Percentiles rank a stretch among this genome's conserved stretches.
These are phyloP conservation scores for Pollachius pollachius DNA, from an alignment of 2,113 vertebrate species.

Conservation along the genomic window DNA sequence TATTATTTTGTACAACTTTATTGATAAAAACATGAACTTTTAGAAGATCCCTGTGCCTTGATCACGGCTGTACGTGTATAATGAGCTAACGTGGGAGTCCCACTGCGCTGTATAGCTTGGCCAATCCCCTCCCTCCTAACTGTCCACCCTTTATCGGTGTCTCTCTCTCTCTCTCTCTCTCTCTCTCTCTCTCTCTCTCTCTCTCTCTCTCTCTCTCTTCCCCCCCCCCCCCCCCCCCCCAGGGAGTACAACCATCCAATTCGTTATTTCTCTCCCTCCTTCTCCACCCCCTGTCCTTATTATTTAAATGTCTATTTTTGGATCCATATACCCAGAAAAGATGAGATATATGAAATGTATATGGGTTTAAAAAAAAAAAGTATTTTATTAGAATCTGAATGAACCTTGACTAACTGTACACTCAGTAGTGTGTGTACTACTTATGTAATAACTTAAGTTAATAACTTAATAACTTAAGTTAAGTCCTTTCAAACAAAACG, in stretches of 20 bases:
- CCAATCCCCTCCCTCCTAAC: constrained; percentile 60
- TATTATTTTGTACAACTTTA: constrained; percentile 97
- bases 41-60: constrained; percentile 94
- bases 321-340: constrained; percentile 71
- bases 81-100: constrained; percentile 92
- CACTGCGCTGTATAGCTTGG: constrained; percentile 92
- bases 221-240: constrained; percentile 5
- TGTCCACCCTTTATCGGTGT: not conserved
- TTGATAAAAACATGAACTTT: constrained; percentile 85
- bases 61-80: constrained; percentile 89
- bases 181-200: constrained; percentile 22
- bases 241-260: constrained; percentile 43
- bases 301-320: constrained; percentile 78
- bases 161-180: constrained; percentile 24
- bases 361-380: constrained; percentile 77
- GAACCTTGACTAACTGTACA: constrained; percentile 84
- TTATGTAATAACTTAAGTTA: constrained; percentile 11
- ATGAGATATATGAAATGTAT: constrained; percentile 74
- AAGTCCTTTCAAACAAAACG: constrained; percentile 80
- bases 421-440: constrained; percentile 69
- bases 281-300: constrained; percentile 70
- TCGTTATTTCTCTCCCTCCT: constrained; percentile 40
- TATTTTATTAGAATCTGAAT: constrained; percentile 77
- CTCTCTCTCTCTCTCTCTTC: constrained; percentile 18
- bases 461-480: constrained; percentile 50